These are phyloP conservation scores for Pseudochirops corinnae DNA, from an alignment of 2,797 vertebrate genomes.

Conservation along the genomic window DNA sequence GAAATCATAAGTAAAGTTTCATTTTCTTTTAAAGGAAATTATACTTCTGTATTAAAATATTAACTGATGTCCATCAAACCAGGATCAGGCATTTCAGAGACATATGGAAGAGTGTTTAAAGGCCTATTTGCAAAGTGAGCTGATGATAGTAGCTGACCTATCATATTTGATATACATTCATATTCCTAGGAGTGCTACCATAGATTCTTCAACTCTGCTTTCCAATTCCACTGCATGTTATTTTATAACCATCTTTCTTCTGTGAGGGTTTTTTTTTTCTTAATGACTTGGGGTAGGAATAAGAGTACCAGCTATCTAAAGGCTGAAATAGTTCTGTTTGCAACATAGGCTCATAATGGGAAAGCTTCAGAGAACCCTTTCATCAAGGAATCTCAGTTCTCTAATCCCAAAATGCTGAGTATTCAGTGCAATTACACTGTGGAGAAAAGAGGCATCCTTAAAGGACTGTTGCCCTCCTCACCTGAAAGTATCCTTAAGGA, in stretches of 20 bases:
- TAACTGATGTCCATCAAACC: not conserved
- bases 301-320: not conserved
- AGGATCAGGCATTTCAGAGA: not conserved
- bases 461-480: not conserved
- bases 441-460: rapidly evolving
- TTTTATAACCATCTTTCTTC: not conserved
- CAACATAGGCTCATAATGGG: not conserved
- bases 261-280: not conserved
- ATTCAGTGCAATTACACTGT: not conserved
- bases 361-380: not conserved
- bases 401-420: not conserved
- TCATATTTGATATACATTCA: not conserved
- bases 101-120: rapidly evolving
- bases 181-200: not conserved
- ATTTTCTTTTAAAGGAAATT: slow-evolving; percentile 27
- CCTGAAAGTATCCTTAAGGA: not conserved
- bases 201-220: not conserved
- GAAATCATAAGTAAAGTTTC: not conserved
- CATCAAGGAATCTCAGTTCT: not conserved
- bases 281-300: not conserved
- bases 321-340: not conserved
- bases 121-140: not conserved
- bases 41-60: slow-evolving; percentile 29
- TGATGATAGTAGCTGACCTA: not conserved
- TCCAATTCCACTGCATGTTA: not conserved